phyloP scores from a whole-genome alignment of 2,888 invertebrate genomes.

The Sarcophaga variegata region DNA sequence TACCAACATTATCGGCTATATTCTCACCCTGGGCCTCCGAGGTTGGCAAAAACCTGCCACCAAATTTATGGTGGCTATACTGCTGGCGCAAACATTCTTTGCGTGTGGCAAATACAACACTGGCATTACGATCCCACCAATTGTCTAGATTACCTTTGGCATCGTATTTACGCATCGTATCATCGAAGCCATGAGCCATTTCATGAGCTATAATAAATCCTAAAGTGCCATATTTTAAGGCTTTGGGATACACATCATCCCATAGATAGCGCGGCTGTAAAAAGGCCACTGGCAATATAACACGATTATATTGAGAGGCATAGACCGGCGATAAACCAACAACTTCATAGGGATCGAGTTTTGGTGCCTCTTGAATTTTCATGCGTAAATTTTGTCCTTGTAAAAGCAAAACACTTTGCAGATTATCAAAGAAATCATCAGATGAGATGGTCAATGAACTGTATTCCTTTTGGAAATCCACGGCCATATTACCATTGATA shows the following conservation, averaged over 20 bases:
- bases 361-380: conserved; percentile 71
- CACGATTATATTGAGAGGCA: conserved; percentile 73
- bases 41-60: conserved; percentile 69
- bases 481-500: conserved; percentile 71
- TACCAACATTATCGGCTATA: conserved; percentile 79
- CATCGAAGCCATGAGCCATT: conserved; percentile 78
- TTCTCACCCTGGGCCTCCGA: conserved; percentile 75
- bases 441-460: conserved; percentile 73
- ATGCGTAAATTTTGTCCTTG: conserved; percentile 71
- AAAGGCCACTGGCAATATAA: conserved; percentile 75
- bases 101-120: conserved; percentile 72
- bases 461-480: conserved; percentile 73
- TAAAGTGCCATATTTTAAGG: conserved; percentile 76
- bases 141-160: conserved; percentile 75
- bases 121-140: conserved; percentile 76
- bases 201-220: conserved; percentile 78
- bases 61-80: conserved; percentile 72
- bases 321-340: conserved; percentile 74
- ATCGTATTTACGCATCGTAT: conserved; percentile 75
- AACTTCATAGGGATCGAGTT: conserved; percentile 64
- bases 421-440: conserved; percentile 75
- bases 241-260: conserved; percentile 76
- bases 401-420: conserved; percentile 73
- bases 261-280: conserved; percentile 78
- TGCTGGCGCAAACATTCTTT: conserved; percentile 76